Conservation (phyloP, 2,888 invertebrate genomes). For the Tineola bisselliella region DNA sequence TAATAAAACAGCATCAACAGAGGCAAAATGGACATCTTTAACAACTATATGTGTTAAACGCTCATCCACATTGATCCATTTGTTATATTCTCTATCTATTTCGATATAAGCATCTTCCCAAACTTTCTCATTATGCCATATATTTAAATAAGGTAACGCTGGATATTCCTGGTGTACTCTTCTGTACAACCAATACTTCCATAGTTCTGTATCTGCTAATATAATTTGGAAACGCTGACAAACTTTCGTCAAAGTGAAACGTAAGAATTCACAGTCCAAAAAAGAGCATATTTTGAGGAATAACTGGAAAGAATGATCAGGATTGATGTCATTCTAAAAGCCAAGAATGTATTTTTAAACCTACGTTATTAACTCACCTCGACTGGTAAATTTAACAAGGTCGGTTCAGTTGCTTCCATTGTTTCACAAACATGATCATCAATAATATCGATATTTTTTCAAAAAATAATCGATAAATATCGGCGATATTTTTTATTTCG, state of each 20-base stretch:
- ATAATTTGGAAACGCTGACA: conserved; percentile 67
- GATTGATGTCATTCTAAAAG: neutral
- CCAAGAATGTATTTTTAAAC: neutral
- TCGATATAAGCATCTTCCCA: conserved; percentile 70
- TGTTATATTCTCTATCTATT: conserved; percentile 65
- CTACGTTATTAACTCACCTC: conserved; percentile 31
- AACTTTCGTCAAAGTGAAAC: conserved; percentile 59
- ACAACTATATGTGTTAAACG: conserved; percentile 57
- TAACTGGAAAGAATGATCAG: conserved; percentile 45
- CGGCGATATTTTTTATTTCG: too few species aligned
- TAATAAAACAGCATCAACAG: conserved; percentile 68
- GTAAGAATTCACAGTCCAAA: conserved; percentile 64
- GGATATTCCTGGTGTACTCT: conserved; percentile 39
- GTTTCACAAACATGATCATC: conserved; percentile 24
- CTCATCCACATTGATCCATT: conserved; percentile 61
- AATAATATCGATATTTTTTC: conserved; percentile 16
- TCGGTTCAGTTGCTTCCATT: conserved; percentile 27
- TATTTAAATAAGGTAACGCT: conserved; percentile 39
- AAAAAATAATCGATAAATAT: too few species aligned
- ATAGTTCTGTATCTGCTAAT: conserved; percentile 63
- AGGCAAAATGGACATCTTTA: conserved; percentile 65
- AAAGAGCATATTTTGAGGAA: conserved; percentile 70
- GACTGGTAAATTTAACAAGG: conserved; percentile 46
- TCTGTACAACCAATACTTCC: conserved; percentile 58
- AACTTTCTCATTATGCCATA: conserved; percentile 47